Base-by-base conservation (phyloP, 2,888 invertebrate genomes). In the Cataglyphis rosenhaueri region DNA sequence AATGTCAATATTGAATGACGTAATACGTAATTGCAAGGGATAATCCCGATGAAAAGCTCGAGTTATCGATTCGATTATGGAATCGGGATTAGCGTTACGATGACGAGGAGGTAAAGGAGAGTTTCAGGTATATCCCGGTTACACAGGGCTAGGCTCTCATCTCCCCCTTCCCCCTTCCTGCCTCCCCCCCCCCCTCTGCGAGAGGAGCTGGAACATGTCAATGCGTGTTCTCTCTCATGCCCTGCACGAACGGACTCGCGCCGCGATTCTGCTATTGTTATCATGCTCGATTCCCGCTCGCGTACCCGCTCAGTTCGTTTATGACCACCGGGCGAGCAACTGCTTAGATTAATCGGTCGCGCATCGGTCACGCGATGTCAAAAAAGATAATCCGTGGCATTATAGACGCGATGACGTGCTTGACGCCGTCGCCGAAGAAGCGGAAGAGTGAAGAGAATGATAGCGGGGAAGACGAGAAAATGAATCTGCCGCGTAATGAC, bases 361-460 rank as follows among this genome's bases (percentile, higher is more conserved):
- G 44, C 32, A 15, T 44, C 38, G 32, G 32, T 9, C 15, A 52
- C 41, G 59, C 66, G 70, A 84, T 88, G 84, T 65, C 88, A 44
- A 81, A 32, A 9, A 89, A 79, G 8, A 81, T 89, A n/a, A 74
- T 85, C n/a, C 57, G 65, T 15, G 55, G 44, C 6, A 32, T 89
- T 10, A 8, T 83, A 59, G 66, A 84, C 3, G n/a, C 65, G 32
- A 18, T 87, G 25, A 32, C 21, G 18, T 89, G 86, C 0, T 35
- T 89, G 15, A 66, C 86, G 12, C 88, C 87, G 29, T 89, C 89
- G 1, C 89, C 89, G 29, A 82, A 44, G 25, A 85, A 68, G 15
- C 73, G 44, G 48, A 64, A 76, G 29, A 35, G 38, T 1, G 15
- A 35, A n/a, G 5, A 25, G 3, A 10, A n/a, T 3, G 18, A 38